A percentile compares a stretch with the other conserved stretches of the same genome.
Conservation (phyloP, 92 coral and sea anemone genomes). For the Porites evermanni region DNA sequence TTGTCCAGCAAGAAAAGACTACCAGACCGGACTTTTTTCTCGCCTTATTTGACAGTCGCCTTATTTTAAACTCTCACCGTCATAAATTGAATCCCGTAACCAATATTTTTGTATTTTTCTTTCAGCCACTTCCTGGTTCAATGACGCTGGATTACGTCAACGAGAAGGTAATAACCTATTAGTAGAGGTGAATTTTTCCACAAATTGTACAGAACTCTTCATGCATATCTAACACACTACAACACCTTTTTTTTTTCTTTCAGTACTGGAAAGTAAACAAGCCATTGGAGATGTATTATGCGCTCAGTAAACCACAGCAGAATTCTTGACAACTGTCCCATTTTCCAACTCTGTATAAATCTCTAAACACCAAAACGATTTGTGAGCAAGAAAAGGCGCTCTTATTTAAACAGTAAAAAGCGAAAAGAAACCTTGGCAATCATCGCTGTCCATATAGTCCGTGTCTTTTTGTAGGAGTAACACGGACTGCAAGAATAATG, state of each 20-base stretch:
- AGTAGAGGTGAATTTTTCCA: background rate
- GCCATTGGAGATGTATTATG: slow-evolving; percentile 98
- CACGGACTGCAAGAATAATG: no score
- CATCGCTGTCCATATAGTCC: no score
- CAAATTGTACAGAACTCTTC: background rate
- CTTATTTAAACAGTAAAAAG: background rate
- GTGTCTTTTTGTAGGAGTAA: no score
- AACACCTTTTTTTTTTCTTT: background rate
- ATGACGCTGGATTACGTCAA: slow-evolving; percentile 97
- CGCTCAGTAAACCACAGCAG: slow-evolving; percentile 57
- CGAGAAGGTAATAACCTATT: slow-evolving; percentile 78
- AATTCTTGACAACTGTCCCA: background rate
- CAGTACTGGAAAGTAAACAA: slow-evolving; percentile 99
- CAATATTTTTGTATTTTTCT: background rate
- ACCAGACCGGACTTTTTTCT: no score
- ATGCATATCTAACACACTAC: background rate
- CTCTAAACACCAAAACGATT: background rate
- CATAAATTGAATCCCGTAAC: no score
- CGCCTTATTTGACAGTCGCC: no score
- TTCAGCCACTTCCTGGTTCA: slow-evolving; percentile 96
- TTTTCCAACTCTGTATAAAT: background rate
- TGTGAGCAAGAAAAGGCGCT: background rate
- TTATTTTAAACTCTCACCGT: no score
- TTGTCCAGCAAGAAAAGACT: no score
- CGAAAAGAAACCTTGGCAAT: no score